Evolutionary conservation across 2,113 vertebrate genomes (phyloP), one percentile per base, ranked within the genome.

Genomic region (Periophthalmodon schlosseri): DNA sequence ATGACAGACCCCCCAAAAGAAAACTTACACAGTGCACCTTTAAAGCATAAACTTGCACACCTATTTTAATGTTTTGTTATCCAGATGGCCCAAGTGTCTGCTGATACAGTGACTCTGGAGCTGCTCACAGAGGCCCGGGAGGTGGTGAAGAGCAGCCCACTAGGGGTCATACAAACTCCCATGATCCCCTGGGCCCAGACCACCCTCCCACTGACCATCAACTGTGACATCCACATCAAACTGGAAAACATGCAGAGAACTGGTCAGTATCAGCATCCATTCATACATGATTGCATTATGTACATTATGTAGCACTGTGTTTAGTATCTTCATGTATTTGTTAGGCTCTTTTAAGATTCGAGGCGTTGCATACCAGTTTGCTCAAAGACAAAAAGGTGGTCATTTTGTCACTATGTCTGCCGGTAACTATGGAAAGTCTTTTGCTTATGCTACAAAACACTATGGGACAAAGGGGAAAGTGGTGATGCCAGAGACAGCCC

Each of bases 291-390:
- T 23, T 60, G 57, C 57, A 60, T 28, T 24, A 28, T 24, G 47
- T 15, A 46, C n/a, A 24, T 21, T 24, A 60, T 20, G 24, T 28
- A 13, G 28, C 24, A 34, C 60, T 63, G 28, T 63, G 24, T 24
- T 60, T 24, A 9, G 0, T 68, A 58, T 73, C 2, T 78, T 0
- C 15, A 0, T 80, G 65, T 73, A 0, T 63, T 66, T 33, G 13
- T 56, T 81, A 95, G 94, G 94, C 0, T 95, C 94, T 0, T 95
- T 94, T 80, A 95, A 95, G 83, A 93, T 95, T 65, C 87, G 94
- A 85, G 94, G 94, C 10, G 92, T 94, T 33, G 91, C 94, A 65
- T 93, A 93, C 90, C 94, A 95, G 83, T 94, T 95, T 73, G 88
- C 92, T 56, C 82, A 77, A 75, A 91, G 84, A 58, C 76, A 72